Conservation (phyloP, 2,797 vertebrate genomes). For the Amblyopsis hoosieri region DNA sequence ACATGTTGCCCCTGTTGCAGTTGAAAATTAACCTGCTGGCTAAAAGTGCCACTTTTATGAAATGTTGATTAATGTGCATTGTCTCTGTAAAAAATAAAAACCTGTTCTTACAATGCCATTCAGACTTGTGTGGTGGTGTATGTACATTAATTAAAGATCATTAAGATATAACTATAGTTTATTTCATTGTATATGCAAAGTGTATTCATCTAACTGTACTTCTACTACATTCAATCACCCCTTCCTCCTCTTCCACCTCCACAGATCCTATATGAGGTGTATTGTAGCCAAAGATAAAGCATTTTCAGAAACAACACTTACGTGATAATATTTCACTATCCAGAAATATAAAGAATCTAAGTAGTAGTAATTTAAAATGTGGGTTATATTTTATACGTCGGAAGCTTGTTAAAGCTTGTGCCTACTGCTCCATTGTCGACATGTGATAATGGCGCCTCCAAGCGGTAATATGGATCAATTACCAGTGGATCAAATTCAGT, state of each 20-base stretch:
- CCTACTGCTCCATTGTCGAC: not conserved
- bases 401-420: not conserved
- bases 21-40: no score
- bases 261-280: not conserved
- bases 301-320: not conserved
- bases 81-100: no score
- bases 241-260: not conserved
- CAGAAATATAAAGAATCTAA: no score
- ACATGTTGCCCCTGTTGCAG: no score
- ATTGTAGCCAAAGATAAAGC: not conserved
- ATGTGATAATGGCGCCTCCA: conserved; percentile 19
- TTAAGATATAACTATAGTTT: not conserved
- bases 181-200: not conserved
- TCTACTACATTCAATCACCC: not conserved
- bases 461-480: conserved; percentile 17
- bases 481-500: conserved; percentile 12
- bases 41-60: no score
- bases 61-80: no score
- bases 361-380: no score
- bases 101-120: not conserved
- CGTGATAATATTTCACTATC: no score
- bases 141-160: not conserved
- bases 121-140: no score
- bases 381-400: no score
- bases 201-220: not conserved